Evolutionary conservation across 2,113 vertebrate genomes (phyloP).

Genomic region (Mastomys coucha): DNA sequence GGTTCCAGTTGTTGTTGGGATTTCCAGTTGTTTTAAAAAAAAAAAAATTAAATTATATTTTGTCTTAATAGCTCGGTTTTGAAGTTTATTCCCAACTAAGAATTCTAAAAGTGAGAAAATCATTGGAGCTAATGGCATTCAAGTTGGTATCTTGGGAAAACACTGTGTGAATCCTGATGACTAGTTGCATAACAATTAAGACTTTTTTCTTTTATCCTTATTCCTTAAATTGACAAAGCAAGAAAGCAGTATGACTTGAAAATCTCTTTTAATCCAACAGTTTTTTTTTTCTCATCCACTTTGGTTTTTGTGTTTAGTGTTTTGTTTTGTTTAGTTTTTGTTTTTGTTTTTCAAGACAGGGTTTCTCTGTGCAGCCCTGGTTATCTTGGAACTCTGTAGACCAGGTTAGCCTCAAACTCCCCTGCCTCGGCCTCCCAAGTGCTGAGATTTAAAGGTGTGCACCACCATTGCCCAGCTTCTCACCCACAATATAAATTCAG

Average conservation of each 20-base stretch:
- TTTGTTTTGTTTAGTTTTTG: neutral
- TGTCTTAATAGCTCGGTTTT: constrained; percentile 43
- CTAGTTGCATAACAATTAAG: constrained; percentile 34
- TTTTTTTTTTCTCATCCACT: neutral
- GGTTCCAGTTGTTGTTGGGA: no score
- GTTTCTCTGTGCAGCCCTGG: neutral
- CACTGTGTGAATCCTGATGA: constrained; percentile 42
- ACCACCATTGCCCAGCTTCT: neutral
- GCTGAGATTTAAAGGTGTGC: neutral
- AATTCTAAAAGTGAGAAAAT: constrained; percentile 21
- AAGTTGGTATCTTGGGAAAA: constrained; percentile 23
- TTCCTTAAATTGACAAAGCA: constrained; percentile 57
- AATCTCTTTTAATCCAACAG: neutral
- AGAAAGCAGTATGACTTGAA: constrained; percentile 10
- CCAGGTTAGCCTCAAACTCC: neutral
- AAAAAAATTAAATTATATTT: constrained; percentile 30
- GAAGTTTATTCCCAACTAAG: constrained; percentile 54
- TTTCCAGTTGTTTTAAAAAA: neutral
- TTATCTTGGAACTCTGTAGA: neutral
- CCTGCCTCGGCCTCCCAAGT: neutral
- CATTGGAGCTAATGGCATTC: constrained; percentile 40
- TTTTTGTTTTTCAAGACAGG: neutral
- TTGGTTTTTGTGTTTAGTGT: neutral
- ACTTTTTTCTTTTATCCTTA: constrained; percentile 25
- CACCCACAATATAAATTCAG: neutral